phyloP scores from a whole-genome alignment of 2,113 vertebrate genomes.

The Arothron firmamentum region DNA sequence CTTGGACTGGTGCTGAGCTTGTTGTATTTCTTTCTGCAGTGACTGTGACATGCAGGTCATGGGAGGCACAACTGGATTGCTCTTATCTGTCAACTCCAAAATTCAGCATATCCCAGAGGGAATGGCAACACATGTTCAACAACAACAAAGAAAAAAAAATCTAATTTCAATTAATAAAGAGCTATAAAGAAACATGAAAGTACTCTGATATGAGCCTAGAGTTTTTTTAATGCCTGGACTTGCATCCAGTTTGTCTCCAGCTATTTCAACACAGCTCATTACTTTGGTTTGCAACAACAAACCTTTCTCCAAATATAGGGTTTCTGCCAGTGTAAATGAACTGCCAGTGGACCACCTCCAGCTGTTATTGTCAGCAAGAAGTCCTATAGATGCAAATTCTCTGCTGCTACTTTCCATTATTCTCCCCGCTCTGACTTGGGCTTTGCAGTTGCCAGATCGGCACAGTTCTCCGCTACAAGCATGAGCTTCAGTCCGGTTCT shows the following conservation, averaged over 20 bases:
- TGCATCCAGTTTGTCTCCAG: not conserved
- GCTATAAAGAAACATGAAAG: too few species aligned
- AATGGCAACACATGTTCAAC: not conserved
- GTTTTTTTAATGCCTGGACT: not conserved
- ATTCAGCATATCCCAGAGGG: not conserved
- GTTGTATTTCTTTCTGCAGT: constrained; percentile 2
- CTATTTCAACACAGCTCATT: not conserved
- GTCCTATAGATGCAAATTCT: not conserved
- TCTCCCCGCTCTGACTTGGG: not conserved
- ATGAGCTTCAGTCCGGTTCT: not conserved
- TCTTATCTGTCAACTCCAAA: not conserved
- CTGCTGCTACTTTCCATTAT: too few species aligned
- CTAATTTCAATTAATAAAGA: not conserved
- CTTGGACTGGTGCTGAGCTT: not conserved
- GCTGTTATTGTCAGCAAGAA: not conserved
- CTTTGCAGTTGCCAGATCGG: not conserved
- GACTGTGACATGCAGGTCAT: not conserved
- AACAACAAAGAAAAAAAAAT: not conserved
- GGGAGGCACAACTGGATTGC: not conserved
- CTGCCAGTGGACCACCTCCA: constrained; percentile 4
- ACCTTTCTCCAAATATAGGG: not conserved
- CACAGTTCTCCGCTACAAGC: constrained; percentile 1
- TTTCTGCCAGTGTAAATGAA: not conserved
- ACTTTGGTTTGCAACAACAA: not conserved
- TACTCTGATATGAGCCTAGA: not conserved